Percentiles rank a stretch among this genome's conserved stretches.
These are phyloP conservation scores for Polyommatus icarus DNA, from an alignment of 2,888 invertebrate species.

Conservation along the genomic window DNA sequence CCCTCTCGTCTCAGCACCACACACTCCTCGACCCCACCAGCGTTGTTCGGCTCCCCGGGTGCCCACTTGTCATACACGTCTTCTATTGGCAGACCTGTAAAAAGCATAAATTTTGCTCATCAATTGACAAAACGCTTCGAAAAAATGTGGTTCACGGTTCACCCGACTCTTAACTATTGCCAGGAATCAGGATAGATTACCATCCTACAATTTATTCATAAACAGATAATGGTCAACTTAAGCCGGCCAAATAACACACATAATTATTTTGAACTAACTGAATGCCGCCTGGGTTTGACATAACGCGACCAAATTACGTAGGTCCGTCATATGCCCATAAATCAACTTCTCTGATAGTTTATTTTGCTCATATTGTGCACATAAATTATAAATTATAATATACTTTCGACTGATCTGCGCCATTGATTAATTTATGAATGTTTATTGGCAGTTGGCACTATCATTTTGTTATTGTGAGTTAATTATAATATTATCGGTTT, in stretches of 20 bases:
- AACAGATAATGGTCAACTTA: no score
- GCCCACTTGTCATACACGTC: conserved; percentile 30
- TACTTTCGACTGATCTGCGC: background rate
- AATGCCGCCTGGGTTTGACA: no score
- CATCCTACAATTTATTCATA: no score
- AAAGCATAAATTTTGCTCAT: background rate
- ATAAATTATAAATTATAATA: background rate
- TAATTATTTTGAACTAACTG: no score
- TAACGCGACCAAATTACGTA: no score
- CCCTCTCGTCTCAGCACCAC: conserved; percentile 43
- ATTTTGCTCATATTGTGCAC: background rate
- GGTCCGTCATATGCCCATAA: no score
- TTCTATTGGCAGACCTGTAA: conserved; percentile 24
- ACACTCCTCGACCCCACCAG: conserved; percentile 7
- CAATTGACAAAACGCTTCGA: no score
- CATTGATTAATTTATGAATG: background rate
- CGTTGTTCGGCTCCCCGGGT: conserved; percentile 18
- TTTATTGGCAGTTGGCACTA: background rate
- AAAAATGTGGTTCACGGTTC: no score
- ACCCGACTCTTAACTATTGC: no score
- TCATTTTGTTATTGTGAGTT: background rate
- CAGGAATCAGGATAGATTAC: no score
- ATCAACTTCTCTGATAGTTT: background rate
- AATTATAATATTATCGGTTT: conserved; percentile 37
- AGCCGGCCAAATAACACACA: no score